Evolutionary conservation across 2,113 vertebrate species (phyloP), one percentile per base, ranked within the genome.

Genomic region (Tichodroma muraria): DNA sequence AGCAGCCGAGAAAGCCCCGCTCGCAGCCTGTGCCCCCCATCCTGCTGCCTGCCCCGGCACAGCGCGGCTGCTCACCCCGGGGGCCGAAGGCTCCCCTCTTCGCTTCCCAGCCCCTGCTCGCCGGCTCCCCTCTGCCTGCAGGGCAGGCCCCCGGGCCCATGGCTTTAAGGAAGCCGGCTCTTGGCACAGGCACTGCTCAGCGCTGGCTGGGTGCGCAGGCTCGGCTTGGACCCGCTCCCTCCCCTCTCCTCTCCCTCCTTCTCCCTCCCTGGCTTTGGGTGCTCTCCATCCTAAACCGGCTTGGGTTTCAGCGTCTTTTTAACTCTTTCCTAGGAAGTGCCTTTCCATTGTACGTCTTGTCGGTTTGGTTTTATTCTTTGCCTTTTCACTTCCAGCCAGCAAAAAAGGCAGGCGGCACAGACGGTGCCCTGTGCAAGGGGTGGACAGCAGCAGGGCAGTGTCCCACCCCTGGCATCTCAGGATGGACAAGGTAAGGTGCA

Each of bases 241-340:
- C 95, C 68, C 56, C 76, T 80, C 85, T 50, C 54, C 44, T 88
- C 83, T 84, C 96, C 94, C 86, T 75, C 92, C 85, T 80, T 85
- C 72, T 81, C 85, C 76, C 88, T 95, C 92, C 64, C 76, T 64
- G 81, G 75, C 85, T 87, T 71, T 91, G 94, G 85, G 91, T 71
- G 76, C 83, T 52, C 91, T 76, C 80, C 77, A 40, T 53, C 28
- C 75, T 40, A 94, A 91, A 91, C 31, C 4, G 30, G 40, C 66
- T 91, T 88, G 59, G 63, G 71, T 77, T 96, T 91, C 80, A 4
- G 71, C 0, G 30, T 54, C 75, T 90, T 88, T 96, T 96, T 96
- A 96, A 96, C 96, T 88, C 95, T 95, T 96, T 96, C 95, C 80
- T 96, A 56, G 85, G 21, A 63, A 72, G 59, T 5, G 24, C 25